phyloP scores from a whole-genome alignment of 1,140 invertebrate species.

The Mizuhopecten yessoensis region DNA sequence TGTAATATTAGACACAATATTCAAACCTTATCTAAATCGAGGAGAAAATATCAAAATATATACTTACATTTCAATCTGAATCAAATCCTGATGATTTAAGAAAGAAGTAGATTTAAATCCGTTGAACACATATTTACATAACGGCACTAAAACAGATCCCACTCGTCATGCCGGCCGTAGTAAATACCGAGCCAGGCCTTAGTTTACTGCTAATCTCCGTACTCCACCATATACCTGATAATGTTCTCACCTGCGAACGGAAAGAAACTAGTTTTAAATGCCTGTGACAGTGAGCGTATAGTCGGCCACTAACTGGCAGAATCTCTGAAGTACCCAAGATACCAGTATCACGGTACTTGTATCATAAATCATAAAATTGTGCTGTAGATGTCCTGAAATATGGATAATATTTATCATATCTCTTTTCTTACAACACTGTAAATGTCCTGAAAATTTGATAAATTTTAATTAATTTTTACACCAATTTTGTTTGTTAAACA shows the following conservation, averaged over 20 bases:
- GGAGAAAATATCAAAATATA: not conserved
- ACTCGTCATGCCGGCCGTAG: not conserved
- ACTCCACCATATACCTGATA: not conserved
- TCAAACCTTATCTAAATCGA: not conserved
- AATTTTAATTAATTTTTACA: too few relatives aligned
- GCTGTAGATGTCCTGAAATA: not conserved
- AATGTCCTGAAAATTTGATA: too few relatives aligned
- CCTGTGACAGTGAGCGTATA: not conserved
- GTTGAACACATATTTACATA: conserved; percentile 17
- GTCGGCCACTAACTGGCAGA: not conserved
- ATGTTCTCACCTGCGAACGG: conserved; percentile 15
- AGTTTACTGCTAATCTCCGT: not conserved
- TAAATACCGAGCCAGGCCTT: not conserved
- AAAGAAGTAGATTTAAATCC: not conserved
- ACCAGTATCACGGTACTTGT: not conserved
- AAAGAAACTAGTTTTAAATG: not conserved
- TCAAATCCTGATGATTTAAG: not conserved
- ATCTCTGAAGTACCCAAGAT: not conserved
- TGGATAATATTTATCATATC: too few relatives aligned
- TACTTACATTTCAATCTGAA: conserved; percentile 19
- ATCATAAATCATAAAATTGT: not conserved
- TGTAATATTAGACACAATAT: not conserved
- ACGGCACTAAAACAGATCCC: not conserved
- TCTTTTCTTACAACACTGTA: not conserved
- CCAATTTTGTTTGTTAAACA: too few relatives aligned